These are phyloP conservation scores for Mesocricetus auratus DNA, from an alignment of 2,113 vertebrate species.

Conservation along the genomic window DNA sequence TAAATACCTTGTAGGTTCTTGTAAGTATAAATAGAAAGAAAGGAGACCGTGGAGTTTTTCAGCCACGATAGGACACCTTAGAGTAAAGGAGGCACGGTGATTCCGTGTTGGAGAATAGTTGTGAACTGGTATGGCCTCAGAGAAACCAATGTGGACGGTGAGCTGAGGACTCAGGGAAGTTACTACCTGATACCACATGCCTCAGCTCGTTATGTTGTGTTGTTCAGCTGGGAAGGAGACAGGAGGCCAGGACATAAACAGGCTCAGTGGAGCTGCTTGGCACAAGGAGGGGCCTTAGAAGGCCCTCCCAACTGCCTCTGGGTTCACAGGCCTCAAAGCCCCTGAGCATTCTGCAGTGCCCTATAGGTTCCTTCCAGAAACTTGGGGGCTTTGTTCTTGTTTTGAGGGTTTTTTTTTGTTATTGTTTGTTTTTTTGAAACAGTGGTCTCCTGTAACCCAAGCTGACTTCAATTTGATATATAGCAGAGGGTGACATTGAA, in stretches of 20 bases:
- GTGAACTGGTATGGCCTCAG: not conserved
- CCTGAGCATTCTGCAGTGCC: not conserved
- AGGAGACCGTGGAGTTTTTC: not conserved
- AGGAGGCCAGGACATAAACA: not conserved
- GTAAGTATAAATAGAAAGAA: not conserved
- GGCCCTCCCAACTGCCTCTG: not conserved
- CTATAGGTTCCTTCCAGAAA: not conserved
- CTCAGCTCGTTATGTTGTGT: fast-evolving
- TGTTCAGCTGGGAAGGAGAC: not conserved
- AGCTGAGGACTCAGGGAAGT: not conserved
- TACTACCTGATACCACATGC: not conserved
- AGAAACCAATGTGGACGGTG: too few relatives aligned
- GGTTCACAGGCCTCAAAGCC: not conserved
- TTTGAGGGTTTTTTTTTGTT: not conserved
- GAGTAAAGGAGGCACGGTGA: not conserved
- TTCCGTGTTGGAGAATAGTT: not conserved
- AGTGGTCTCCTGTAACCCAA: not conserved
- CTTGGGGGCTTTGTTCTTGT: not conserved
- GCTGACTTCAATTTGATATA: not conserved
- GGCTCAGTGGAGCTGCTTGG: not conserved
- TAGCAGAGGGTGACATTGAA: not conserved
- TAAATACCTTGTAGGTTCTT: too few relatives aligned
- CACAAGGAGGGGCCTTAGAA: not conserved
- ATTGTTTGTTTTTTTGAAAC: not conserved
- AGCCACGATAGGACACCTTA: not conserved